Conservation (phyloP, 2,113 vertebrate species). For the Rhinopithecus roxellana region DNA sequence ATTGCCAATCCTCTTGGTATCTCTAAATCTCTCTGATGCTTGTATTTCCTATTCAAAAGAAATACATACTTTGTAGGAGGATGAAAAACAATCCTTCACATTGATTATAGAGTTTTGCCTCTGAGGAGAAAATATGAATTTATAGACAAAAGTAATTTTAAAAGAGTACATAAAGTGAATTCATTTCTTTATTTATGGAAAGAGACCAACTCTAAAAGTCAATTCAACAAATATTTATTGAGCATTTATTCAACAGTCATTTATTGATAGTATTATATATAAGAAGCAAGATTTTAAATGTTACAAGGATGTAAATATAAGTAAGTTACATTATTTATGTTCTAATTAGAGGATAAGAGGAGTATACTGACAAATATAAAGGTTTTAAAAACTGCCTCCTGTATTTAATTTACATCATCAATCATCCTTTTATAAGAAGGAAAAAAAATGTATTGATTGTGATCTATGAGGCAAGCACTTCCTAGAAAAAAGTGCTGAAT, state of each 20-base stretch:
- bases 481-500: background rate
- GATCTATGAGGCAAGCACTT: background rate
- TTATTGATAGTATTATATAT: background rate
- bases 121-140: conserved; percentile 49
- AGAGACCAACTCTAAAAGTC: conserved; percentile 38
- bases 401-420: background rate
- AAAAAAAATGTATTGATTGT: background rate
- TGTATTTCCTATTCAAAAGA: background rate
- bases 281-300: conserved; percentile 24
- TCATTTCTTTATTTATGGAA: conserved; percentile 37
- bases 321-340: background rate
- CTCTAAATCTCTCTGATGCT: conserved; percentile 30
- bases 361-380: background rate
- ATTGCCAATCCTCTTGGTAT: conserved; percentile 30
- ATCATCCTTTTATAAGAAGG: conserved; percentile 16
- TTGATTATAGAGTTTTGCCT: conserved; percentile 14
- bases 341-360: background rate
- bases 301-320: conserved; percentile 49
- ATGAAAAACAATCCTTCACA: conserved; percentile 51
- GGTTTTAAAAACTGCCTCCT: background rate
- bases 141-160: conserved; percentile 53
- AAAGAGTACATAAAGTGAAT: conserved; percentile 42
- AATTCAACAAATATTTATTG: conserved; percentile 50
- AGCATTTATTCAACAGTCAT: conserved; percentile 28
- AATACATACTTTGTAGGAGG: background rate